Evolutionary conservation across 2,113 vertebrate genomes (phyloP).

Genomic region (Marmota flaviventris): DNA sequence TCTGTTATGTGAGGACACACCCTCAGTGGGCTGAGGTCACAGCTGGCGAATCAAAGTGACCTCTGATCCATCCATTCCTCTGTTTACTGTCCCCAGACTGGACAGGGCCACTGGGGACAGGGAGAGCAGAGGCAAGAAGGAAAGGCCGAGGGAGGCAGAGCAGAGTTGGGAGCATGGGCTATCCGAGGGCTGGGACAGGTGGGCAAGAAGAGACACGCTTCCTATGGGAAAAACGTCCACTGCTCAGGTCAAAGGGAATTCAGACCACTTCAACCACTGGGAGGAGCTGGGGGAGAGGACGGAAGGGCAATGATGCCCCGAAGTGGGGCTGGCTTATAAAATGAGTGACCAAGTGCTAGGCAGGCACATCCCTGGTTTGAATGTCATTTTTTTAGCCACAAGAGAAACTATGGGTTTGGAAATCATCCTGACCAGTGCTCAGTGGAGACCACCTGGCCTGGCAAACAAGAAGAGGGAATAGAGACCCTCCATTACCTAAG

Average conservation of each 20-base stretch:
- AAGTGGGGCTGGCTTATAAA: neutral
- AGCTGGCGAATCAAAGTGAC: neutral
- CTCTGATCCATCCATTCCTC: neutral
- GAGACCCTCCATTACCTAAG: neutral
- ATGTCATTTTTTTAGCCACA: neutral
- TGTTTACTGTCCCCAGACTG: neutral
- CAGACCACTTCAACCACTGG: neutral
- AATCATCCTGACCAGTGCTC: neutral
- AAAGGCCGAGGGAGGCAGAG: neutral
- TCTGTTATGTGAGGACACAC: neutral
- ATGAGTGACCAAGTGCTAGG: neutral
- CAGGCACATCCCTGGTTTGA: neutral
- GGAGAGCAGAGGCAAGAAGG: neutral
- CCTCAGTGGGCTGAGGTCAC: neutral
- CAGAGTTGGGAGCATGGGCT: neutral
- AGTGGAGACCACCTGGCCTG: neutral
- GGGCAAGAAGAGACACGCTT: neutral
- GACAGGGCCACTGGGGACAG: neutral
- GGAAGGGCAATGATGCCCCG: neutral
- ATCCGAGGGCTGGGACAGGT: fast-evolving
- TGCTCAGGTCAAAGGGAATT: neutral
- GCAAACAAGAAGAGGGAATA: neutral
- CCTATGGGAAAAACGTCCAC: neutral
- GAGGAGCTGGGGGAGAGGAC: neutral
- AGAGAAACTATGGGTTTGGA: neutral